Evolutionary conservation across 1,140 invertebrate genomes (phyloP), one percentile per base, ranked within the genome.

Genomic region (Apis cerana): DNA sequence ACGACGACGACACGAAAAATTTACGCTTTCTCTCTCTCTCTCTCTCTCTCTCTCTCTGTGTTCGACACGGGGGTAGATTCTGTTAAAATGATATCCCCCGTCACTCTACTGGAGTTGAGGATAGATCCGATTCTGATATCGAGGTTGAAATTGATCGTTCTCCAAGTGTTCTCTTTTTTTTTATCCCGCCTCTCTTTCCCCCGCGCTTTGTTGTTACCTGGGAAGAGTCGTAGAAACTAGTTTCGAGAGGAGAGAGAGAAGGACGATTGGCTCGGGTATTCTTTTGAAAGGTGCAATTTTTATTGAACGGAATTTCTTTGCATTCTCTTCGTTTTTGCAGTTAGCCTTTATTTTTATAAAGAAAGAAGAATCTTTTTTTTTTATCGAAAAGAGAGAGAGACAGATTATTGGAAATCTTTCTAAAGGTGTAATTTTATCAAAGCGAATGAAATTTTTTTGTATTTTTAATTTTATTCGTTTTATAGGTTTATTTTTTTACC

Each of bases 51-150:
- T 61, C 9, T 62, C 2, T 27, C 8, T 62, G 88, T 91, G 84
- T 80, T 82, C 92, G 89, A 93, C 91, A 91, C 86, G 90, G 90
- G 71, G 89, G 86, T 90, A 92, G 91, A 93, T 93, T 93, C 83
- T 93, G 91, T 93, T 93, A 93, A 93, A 93, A 92, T 92, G 92
- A 92, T 93, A 92, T 92, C 89, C 90, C 85, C 48, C 82, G 86
- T 85, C 86, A 85, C 69, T 79, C 75, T 68, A 75, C n/a, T 54
- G 33, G 82, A 80, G 78, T 81, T 76, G 80, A 80, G 80, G 21
- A 84, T 72, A 80, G 88, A 87, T 84, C 80, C 50, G 71, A 81
- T 89, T 75, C 64, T 56, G 85, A 89, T 89, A 86, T 89, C 84
- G 33, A 77, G 70, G 58, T 65, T 82, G 88, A 85, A 88, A 89